A percentile compares a stretch with the other conserved stretches of the same genome.
These are phyloP conservation scores for Deilephila elpenor DNA, from an alignment of 2,888 invertebrate genomes.

Conservation along the genomic window DNA sequence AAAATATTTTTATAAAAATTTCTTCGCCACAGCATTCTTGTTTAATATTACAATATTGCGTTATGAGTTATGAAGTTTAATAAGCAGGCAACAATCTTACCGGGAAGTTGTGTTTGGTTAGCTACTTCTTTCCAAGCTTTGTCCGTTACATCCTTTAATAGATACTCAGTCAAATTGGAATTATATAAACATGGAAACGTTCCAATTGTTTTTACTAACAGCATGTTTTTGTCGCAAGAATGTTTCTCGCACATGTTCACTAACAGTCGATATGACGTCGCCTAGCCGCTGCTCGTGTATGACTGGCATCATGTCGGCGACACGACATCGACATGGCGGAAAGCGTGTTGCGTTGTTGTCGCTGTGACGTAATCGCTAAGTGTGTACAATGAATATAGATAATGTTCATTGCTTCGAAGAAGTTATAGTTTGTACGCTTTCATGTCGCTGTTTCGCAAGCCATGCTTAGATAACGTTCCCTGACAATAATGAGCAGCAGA, in stretches of 20 bases:
- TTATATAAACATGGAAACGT: constrained; percentile 57
- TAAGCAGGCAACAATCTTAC: constrained; percentile 40
- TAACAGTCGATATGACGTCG: constrained; percentile 40
- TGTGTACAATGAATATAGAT: constrained; percentile 17
- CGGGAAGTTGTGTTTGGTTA: constrained; percentile 47
- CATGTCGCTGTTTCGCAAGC: background rate
- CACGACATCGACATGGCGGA: constrained; percentile 44
- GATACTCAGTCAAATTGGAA: constrained; percentile 50
- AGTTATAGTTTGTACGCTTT: constrained; percentile 12
- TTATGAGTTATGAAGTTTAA: background rate
- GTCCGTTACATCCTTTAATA: constrained; percentile 55
- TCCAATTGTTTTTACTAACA: constrained; percentile 52
- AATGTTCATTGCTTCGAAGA: constrained; percentile 3
- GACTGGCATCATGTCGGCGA: constrained; percentile 48
- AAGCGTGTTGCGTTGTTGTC: constrained; percentile 49
- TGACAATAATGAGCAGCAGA: background rate
- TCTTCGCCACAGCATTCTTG: background rate
- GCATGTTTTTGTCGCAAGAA: constrained; percentile 49
- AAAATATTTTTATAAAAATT: background rate
- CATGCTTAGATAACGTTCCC: background rate
- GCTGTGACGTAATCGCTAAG: constrained; percentile 46
- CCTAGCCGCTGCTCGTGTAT: constrained; percentile 42
- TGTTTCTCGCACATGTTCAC: constrained; percentile 35
- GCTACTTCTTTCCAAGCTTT: constrained; percentile 58
- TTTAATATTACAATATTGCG: background rate